Evolutionary conservation across 2,797 vertebrate species (phyloP), one percentile per base, ranked within the genome.

Genomic region (Nyctalus aviator): DNA sequence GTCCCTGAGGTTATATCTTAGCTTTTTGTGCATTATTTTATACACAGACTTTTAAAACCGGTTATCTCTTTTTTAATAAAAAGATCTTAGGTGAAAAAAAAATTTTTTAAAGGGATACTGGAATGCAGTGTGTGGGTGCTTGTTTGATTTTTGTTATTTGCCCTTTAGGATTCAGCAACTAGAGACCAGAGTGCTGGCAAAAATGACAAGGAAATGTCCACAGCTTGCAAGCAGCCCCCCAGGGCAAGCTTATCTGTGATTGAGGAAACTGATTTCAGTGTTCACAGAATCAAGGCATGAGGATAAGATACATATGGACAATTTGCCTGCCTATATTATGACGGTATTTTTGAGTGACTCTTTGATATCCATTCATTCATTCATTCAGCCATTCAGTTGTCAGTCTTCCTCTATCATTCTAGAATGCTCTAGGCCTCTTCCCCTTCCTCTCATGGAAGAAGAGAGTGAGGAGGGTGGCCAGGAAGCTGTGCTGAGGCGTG

Each of bases 401-500:
- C 23, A 3, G 35, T 0, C 62, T 18, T 30, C 50, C 13, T 76
- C 0, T 4, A 1, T 12, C 4, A 7, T 8, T 30, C 25, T 6
- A 35, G 57, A 71, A 21, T 3, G 21, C 64, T 48, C 73, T 37
- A 37, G 44, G 25, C 41, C 46, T 85, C 50, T 57, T 89, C 25
- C 41, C 30, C n/a, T 81, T 53, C 30, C 83, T 91, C 53, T 75
- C 76, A 37, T n/a, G 81, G 76, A 89, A 85, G 73, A 20, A 72
- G 62, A 55, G 66, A 57, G 53, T 0, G 0, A 83, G 71, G 5
- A 37, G 12, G 27, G 66, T 23, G 91, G 41, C 88, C 92, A 90
- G 94, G 92, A 95, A 92, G 85, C 84, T 85, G 87, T 8, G 92
- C 87, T 20, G 37, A 92, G 84, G 57, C 15, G 6, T 25, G 48